These are phyloP conservation scores for Harmothoe impar DNA, from an alignment of 2,888 invertebrate genomes.

Conservation along the genomic window DNA sequence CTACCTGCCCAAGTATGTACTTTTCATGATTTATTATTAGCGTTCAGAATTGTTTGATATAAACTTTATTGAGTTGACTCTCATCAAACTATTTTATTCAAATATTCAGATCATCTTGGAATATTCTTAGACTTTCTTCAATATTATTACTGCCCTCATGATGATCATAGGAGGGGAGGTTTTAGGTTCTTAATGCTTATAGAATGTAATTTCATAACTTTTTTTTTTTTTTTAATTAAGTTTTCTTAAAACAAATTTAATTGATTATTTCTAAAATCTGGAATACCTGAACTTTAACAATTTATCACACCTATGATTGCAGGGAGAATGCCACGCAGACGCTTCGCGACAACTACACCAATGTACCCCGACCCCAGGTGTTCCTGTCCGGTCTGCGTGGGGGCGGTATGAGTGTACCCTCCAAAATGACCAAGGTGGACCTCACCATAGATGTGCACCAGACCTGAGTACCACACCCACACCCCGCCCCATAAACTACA, in stretches of 20 bases:
- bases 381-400: slow-evolving; percentile 83
- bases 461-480: slow-evolving; percentile 68
- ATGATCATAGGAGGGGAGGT: no score
- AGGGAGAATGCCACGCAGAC: slow-evolving; percentile 82
- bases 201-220: no score
- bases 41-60: slow-evolving; percentile 41
- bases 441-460: slow-evolving; percentile 83
- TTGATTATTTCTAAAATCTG: no score
- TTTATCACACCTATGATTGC: slow-evolving; percentile 62
- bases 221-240: no score
- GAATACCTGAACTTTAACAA: no score
- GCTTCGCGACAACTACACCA: slow-evolving; percentile 81
- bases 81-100: no score
- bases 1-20: slow-evolving; percentile 84
- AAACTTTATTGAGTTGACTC: neutral
- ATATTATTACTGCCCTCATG: no score
- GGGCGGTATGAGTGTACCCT: slow-evolving; percentile 79
- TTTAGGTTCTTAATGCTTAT: no score
- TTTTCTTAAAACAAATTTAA: no score
- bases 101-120: no score
- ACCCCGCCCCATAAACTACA: neutral
- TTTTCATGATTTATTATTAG: neutral
- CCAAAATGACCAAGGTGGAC: slow-evolving; percentile 82
- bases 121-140: no score
- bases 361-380: slow-evolving; percentile 82